Conservation (phyloP, 2,797 vertebrate species). For the Tiaroga cobitis region DNA sequence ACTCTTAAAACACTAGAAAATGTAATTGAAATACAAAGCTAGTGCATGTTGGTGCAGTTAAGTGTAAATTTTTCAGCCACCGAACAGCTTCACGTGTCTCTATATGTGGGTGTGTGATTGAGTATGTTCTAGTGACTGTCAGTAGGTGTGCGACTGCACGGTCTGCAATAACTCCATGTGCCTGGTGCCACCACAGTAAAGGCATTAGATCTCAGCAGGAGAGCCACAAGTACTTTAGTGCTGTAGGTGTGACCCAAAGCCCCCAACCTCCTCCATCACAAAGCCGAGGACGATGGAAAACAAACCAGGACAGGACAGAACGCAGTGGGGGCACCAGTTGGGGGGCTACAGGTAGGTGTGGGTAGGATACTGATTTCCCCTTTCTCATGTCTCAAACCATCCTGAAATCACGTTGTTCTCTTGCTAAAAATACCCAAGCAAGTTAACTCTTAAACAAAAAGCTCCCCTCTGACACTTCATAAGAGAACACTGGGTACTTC, state of each 20-base stretch:
- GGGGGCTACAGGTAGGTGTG: constrained; percentile 28
- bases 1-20: constrained; percentile 19
- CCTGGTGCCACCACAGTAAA: constrained; percentile 43
- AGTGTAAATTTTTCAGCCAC: constrained; percentile 38
- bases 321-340: not conserved
- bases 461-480: constrained; percentile 14
- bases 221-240: constrained; percentile 57
- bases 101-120: constrained; percentile 21
- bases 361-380: constrained; percentile 51
- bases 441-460: constrained; percentile 38
- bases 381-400: constrained; percentile 38
- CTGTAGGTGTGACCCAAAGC: constrained; percentile 55
- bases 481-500: constrained; percentile 19
- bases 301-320: constrained; percentile 38
- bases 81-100: not conserved
- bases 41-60: constrained; percentile 40
- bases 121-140: constrained; percentile 31
- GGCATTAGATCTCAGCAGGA: constrained; percentile 50
- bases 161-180: constrained; percentile 42
- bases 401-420: constrained; percentile 47
- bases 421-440: constrained; percentile 46
- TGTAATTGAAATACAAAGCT: constrained; percentile 24
- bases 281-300: constrained; percentile 36
- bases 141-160: constrained; percentile 13
- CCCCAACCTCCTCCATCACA: constrained; percentile 60